phyloP scores from a whole-genome alignment of 2,888 invertebrate species.

The Vesta saturnalis region DNA sequence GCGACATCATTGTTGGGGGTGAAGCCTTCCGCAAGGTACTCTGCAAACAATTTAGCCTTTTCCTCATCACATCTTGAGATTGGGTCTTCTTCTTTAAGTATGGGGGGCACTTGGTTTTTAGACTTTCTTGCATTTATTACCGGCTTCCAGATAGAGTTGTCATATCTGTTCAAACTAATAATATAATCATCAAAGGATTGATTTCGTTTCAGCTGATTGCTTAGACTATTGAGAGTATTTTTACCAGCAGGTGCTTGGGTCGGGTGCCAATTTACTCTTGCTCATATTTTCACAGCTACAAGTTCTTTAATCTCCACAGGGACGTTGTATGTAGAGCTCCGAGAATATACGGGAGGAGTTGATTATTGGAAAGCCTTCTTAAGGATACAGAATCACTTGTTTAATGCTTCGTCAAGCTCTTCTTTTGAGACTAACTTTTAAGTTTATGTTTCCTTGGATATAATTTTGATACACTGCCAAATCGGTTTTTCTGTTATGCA shows the following conservation, averaged over 20 bases:
- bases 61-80: constrained; percentile 16
- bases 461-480: constrained; percentile 9
- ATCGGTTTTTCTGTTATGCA: constrained; percentile 13
- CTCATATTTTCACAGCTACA: too few species aligned
- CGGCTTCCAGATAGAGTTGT: constrained; percentile 8
- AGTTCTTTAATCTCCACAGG: too few species aligned
- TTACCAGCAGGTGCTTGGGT: too few species aligned
- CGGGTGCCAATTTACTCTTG: too few species aligned
- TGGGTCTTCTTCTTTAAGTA: constrained; percentile 11
- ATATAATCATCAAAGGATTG: constrained; percentile 16
- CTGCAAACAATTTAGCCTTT: neutral
- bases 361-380: constrained; percentile 5
- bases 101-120: constrained; percentile 9
- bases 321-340: constrained; percentile 4
- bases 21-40: neutral
- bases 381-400: constrained; percentile 2
- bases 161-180: too few species aligned
- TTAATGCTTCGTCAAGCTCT: constrained; percentile 16
- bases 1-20: constrained; percentile 15
- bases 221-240: too few species aligned
- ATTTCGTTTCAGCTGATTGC: constrained; percentile 13
- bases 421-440: constrained; percentile 11
- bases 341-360: neutral
- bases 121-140: constrained; percentile 10
- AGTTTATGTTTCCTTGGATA: too few species aligned